Conservation (phyloP, 2,797 vertebrate species). For the Silurus lanzhouensis region DNA sequence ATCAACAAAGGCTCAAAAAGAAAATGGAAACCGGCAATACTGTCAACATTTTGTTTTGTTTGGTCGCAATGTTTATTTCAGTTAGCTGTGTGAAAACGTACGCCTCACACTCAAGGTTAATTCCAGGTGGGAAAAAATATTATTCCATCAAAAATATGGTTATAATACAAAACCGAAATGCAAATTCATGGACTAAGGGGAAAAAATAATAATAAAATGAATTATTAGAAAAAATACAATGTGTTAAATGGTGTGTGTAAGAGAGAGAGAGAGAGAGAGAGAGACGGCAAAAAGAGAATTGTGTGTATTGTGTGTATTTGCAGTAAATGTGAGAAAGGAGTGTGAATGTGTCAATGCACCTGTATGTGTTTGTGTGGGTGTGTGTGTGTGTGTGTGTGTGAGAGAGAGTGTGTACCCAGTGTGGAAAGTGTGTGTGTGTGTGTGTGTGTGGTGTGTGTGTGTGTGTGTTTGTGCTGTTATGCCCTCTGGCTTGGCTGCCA, state of each 20-base stretch:
- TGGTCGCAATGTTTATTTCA: not conserved
- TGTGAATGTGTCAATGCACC: slow-evolving; percentile 42
- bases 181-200: not conserved
- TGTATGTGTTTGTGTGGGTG: slow-evolving; percentile 75
- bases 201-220: not conserved
- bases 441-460: slow-evolving; percentile 10
- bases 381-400: slow-evolving; percentile 78
- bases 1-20: not conserved
- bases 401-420: slow-evolving; percentile 49
- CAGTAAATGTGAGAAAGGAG: not conserved
- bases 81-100: not conserved
- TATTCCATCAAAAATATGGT: not conserved
- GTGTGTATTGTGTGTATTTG: not conserved
- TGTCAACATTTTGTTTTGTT: not conserved
- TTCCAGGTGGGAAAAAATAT: not conserved
- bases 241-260: not conserved
- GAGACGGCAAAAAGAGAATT: not conserved
- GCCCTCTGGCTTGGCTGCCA: slow-evolving; percentile 99
- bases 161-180: not conserved
- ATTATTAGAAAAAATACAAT: not conserved
- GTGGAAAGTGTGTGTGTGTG: slow-evolving; percentile 81
- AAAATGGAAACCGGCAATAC: not conserved
- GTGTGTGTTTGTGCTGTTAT: slow-evolving; percentile 89
- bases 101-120: not conserved
- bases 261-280: not conserved